Conservation (phyloP, 2,113 vertebrate species). For the Phalacrocorax brasilianus region DNA sequence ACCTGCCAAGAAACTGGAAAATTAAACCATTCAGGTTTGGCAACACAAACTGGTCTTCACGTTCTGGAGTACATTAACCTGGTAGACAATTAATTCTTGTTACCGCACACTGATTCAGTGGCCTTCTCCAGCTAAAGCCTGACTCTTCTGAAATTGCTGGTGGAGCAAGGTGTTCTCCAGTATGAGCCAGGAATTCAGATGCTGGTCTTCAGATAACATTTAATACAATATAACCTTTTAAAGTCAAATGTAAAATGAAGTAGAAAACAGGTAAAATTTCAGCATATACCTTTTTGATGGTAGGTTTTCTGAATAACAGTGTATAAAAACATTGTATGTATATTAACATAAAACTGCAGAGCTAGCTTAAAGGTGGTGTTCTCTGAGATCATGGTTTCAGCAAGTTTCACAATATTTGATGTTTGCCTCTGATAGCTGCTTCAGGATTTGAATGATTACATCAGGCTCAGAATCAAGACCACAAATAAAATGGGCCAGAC, state of each 20-base stretch:
- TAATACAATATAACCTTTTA: not conserved
- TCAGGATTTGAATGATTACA: not conserved
- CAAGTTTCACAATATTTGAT: constrained; percentile 13
- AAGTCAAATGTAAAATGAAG: not conserved
- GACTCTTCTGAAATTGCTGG: not conserved
- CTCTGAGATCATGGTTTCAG: not conserved
- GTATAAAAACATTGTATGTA: not conserved
- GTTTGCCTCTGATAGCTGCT: not conserved
- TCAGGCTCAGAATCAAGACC: not conserved
- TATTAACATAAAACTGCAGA: not conserved
- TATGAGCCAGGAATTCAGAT: not conserved
- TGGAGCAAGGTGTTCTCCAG: not conserved
- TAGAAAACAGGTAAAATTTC: not conserved
- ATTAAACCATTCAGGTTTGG: not conserved
- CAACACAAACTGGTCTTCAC: not conserved
- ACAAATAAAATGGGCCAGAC: not conserved
- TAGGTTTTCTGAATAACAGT: not conserved
- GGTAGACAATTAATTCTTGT: not conserved
- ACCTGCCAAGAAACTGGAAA: not conserved
- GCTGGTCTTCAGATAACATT: not conserved
- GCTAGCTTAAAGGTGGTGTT: not conserved
- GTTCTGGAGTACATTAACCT: not conserved
- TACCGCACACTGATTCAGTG: not conserved
- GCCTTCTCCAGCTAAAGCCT: not conserved
- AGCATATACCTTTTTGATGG: not conserved